Percentiles rank a stretch among this genome's conserved stretches.
Conservation (phyloP, 2,797 vertebrate species). For the Caiman crocodilus region DNA sequence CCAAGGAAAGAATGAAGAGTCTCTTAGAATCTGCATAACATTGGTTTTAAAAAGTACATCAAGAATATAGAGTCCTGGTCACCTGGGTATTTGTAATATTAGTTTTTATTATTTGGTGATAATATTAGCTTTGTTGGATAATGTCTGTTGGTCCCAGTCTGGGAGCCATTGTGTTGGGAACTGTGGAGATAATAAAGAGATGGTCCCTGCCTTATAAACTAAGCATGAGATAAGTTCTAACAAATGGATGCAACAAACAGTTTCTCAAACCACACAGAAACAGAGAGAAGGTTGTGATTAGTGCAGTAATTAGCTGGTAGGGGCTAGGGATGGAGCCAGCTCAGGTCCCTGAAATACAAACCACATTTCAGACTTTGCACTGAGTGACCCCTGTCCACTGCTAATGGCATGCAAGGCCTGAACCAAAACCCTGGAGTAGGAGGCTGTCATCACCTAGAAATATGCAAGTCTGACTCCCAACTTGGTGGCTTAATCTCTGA, state of each 20-base stretch:
- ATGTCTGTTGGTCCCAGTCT: background rate
- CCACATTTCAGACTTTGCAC: background rate
- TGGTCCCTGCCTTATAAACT: background rate
- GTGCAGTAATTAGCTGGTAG: no score
- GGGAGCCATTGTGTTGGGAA: background rate
- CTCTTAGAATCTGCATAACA: background rate
- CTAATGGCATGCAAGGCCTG: background rate
- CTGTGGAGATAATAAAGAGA: background rate
- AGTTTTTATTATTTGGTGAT: background rate
- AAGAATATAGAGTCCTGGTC: background rate
- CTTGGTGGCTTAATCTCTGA: background rate
- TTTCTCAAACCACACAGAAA: background rate
- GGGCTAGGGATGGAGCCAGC: background rate
- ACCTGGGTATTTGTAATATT: background rate
- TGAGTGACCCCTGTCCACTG: accelerated
- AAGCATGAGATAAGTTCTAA: background rate
- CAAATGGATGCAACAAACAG: background rate
- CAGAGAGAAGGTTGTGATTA: background rate
- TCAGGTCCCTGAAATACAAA: background rate
- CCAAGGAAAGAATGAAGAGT: background rate
- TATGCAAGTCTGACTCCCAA: background rate
- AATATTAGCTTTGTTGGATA: background rate
- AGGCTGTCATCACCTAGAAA: background rate
- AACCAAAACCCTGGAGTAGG: background rate
- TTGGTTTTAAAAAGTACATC: background rate